Conservation (phyloP, 2,888 invertebrate species). For the Micoletzkya japonica region DNA sequence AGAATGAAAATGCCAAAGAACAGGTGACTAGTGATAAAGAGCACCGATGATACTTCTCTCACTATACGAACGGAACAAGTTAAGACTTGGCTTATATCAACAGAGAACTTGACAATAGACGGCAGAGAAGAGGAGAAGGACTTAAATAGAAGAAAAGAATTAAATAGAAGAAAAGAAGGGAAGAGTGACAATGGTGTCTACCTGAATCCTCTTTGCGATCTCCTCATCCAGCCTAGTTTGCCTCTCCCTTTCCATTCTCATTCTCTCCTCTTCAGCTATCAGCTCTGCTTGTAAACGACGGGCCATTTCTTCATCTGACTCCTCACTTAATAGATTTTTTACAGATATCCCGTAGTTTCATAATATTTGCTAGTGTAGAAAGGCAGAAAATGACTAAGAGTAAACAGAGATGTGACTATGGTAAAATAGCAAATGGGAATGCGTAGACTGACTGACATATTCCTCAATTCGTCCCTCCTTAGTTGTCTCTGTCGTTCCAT, state of each 20-base stretch:
- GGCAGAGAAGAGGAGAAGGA: too few relatives aligned
- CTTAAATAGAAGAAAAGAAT: too few relatives aligned
- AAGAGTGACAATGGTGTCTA: too few relatives aligned
- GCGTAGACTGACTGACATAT: not conserved
- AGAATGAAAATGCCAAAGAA: too few relatives aligned
- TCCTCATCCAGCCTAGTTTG: slow-evolving; percentile 7
- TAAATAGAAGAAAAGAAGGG: too few relatives aligned
- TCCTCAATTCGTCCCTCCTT: slow-evolving; percentile 1
- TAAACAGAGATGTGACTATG: not conserved
- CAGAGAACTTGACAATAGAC: too few relatives aligned
- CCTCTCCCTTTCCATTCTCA: slow-evolving; percentile 8
- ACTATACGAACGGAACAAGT: not conserved
- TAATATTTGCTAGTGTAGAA: not conserved
- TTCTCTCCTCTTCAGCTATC: slow-evolving; percentile 9
- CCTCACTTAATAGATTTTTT: not conserved
- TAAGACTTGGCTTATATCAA: not conserved
- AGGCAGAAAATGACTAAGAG: not conserved
- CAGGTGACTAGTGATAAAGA: too few relatives aligned
- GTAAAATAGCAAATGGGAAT: not conserved
- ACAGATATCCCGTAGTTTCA: not conserved
- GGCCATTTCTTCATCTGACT: slow-evolving; percentile 22
- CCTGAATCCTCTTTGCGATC: slow-evolving; percentile 12
- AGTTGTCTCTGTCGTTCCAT: slow-evolving; percentile 7
- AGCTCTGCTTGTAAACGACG: slow-evolving; percentile 25
- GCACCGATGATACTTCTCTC: too few relatives aligned